Base-by-base conservation (phyloP, 2,113 vertebrate species). In the Andinoacara biseriatus region DNA sequence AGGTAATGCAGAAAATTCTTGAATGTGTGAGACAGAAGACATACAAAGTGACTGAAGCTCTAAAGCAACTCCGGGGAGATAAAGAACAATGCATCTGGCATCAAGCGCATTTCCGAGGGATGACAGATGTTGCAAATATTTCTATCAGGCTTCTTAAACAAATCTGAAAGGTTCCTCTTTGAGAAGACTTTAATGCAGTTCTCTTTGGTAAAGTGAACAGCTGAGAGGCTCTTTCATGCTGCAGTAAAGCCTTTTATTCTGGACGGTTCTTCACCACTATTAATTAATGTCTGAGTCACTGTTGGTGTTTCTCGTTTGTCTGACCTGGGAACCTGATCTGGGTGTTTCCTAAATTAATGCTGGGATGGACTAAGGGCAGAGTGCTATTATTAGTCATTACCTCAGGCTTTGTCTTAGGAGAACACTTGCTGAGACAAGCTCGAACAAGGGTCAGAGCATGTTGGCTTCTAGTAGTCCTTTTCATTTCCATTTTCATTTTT, bases 351-450 rank as follows among this genome's bases (percentile, higher is more conserved):
- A n/a, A 54, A 54, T 72, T 72, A 31, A 54, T 43, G 49, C 26
- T 72, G 26, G 46, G 24, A 72, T 72, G 18, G 26, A 72, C 46
- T 72, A n/a, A 72, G 54, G 26, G 61, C 20, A 74, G 29, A 72
- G 15, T 29, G 24, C 11, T 46, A 5, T 33, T 59, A 43, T 86
- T 82, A 85, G 82, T 81, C 80, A 89, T 58, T 29, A 38, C 33
- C 31, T 17, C 18, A 33, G 24, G 20, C 6, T 38, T 82, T 80
- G 43, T 31, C 31, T 67, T 61, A 54, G 0, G 33, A 0, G 38
- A 26, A 35, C 49, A 35, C 59, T 78, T 62, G 17, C 15, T 75
- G 46, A 4, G 74, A 76, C 83, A 80, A 26, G 74, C 74, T 46
- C 17, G 8, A 78, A 82, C 38, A 72, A 79, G 35, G 14, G n/a